phyloP scores from a whole-genome alignment of 2,888 invertebrate genomes.

The Sarcophaga carnaria region DNA sequence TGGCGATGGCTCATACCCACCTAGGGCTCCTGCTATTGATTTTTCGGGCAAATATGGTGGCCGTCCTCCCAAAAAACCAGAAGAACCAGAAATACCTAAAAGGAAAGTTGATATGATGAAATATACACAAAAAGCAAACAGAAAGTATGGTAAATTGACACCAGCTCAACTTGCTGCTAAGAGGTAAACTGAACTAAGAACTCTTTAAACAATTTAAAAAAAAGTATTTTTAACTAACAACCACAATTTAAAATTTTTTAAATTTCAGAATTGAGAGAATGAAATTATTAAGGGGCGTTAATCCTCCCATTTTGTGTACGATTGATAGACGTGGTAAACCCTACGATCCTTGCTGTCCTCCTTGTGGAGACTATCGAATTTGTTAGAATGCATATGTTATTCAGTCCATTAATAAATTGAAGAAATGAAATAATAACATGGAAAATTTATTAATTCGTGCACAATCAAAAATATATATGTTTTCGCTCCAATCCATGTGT shows the following conservation, averaged over 20 bases:
- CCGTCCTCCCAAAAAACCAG: constrained; percentile 1
- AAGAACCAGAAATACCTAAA: not conserved
- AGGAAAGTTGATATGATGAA: constrained; percentile 71
- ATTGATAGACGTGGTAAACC: constrained; percentile 73
- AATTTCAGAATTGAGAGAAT: constrained; percentile 59
- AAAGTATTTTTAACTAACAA: not conserved
- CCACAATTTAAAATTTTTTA: not conserved
- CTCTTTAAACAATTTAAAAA: not conserved
- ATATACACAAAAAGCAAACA: constrained; percentile 66
- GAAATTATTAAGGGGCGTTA: constrained; percentile 66
- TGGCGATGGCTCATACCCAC: constrained; percentile 34
- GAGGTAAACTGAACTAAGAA: constrained; percentile 39
- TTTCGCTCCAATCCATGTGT: too few species aligned
- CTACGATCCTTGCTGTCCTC: constrained; percentile 39
- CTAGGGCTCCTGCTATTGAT: constrained; percentile 19
- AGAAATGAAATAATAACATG: not conserved
- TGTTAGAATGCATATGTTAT: constrained; percentile 43
- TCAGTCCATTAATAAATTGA: not conserved
- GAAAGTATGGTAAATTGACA: constrained; percentile 65
- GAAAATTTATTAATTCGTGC: too few species aligned
- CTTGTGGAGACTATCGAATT: constrained; percentile 46
- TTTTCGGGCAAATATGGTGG: constrained; percentile 32
- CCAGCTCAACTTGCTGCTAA: constrained; percentile 60
- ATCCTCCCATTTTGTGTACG: constrained; percentile 71
- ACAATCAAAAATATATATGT: too few species aligned